These are phyloP conservation scores for Polydrusus cervinus DNA, from an alignment of 2,888 invertebrate species.

Conservation along the genomic window DNA sequence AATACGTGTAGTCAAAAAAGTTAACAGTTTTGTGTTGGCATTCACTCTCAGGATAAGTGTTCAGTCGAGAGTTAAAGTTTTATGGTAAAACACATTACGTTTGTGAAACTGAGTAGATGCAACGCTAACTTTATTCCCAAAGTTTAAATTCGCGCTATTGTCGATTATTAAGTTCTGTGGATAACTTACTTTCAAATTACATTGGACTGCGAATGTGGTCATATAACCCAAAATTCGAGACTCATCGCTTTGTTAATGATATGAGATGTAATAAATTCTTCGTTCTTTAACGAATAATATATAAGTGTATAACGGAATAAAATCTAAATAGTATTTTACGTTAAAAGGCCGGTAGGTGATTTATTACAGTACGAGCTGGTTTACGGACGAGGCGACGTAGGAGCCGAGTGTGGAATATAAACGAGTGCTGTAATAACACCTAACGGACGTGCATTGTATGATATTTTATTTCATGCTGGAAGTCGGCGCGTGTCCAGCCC, in stretches of 20 bases:
- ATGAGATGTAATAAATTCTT: not conserved
- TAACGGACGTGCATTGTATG: too few species aligned
- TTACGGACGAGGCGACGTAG: too few species aligned
- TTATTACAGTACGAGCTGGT: too few species aligned
- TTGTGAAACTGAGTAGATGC: not conserved
- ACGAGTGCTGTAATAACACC: too few species aligned
- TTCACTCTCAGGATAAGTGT: not conserved
- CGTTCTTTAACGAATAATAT: not conserved
- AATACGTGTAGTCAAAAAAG: not conserved
- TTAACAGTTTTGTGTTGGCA: not conserved
- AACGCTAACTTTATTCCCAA: not conserved
- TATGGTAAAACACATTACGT: not conserved
- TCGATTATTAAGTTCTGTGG: conserved; percentile 41
- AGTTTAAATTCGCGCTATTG: conserved; percentile 39
- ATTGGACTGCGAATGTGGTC: conserved; percentile 3
- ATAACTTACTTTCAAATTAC: conserved; percentile 30
- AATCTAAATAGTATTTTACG: too few species aligned
- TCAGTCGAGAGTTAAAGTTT: not conserved
- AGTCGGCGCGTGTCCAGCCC: too few species aligned
- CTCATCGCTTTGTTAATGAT: conserved; percentile 1
- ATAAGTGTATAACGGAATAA: too few species aligned
- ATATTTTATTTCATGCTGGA: too few species aligned
- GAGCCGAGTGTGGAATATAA: too few species aligned
- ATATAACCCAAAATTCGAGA: conserved; percentile 14
- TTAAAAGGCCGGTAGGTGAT: too few species aligned